phyloP scores from a whole-genome alignment of 2,113 vertebrate species.

The Catharus minimus region DNA sequence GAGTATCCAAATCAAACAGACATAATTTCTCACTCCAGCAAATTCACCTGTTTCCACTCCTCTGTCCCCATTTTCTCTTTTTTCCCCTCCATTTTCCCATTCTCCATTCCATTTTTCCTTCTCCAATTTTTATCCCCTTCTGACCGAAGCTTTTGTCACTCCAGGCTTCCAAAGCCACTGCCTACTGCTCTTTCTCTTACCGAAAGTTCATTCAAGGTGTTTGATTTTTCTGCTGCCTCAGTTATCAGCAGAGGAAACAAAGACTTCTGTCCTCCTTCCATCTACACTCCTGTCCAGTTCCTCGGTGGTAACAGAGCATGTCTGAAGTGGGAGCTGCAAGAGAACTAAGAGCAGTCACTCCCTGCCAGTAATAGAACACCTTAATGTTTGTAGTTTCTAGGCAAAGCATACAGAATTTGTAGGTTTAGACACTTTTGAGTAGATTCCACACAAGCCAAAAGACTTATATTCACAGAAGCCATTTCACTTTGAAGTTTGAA shows the following conservation, averaged over 20 bases:
- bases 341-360: neutral
- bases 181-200: neutral
- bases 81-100: neutral
- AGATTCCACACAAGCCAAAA: neutral
- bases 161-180: neutral
- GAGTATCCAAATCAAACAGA: neutral
- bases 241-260: neutral
- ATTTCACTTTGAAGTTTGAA: neutral
- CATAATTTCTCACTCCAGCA: neutral
- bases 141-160: neutral
- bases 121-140: neutral
- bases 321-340: neutral
- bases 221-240: neutral
- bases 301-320: neutral
- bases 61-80: neutral
- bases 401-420: neutral
- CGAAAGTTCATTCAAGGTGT: rapidly evolving
- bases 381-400: neutral
- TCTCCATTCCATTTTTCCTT: neutral
- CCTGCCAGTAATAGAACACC: neutral
- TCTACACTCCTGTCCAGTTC: neutral
- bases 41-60: neutral
- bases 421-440: neutral
- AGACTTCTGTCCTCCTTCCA: neutral
- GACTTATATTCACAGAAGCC: neutral